Base-by-base conservation (phyloP, 2,888 invertebrate genomes). In the Drosophila buzzatii region DNA sequence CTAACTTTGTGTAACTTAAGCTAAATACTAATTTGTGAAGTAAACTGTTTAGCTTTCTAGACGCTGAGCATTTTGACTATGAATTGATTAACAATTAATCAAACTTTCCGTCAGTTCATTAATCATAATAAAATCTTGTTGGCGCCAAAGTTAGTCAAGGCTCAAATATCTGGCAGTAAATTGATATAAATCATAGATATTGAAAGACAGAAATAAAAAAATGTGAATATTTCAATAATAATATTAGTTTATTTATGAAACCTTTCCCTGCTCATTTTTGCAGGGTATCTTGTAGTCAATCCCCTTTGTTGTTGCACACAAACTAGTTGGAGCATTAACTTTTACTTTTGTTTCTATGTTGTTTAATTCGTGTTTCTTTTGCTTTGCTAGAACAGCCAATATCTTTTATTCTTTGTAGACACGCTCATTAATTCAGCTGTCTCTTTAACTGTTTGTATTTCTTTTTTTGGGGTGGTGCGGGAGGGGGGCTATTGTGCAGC, bases 361-460 rank as follows among this genome's bases (percentile, higher is more conserved):
- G 20, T 9, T 20, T 9, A n/a, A 27, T 49, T 64, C 52, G 23
- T 69, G 14, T 59, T 56, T 62, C 59, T 58, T 63, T 57, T 47
- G 16, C 41, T 49, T 60, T 39, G 23, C 23, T 39, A 52, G 63
- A 76, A 72, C 60, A 23, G 58, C 70, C 74, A 18, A 77, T 69
- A 77, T 70, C 61, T 76, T 76, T 76, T 67, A 76, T 76, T 63
- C 53, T 39, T 47, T 41, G 9, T 33, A 73, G 68, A 73, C 72
- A 76, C 23, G 57, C 64, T 76, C 76, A 76, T 76, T 76, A 76
- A 76, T 76, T 76, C 72, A 76, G 72, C 60, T 76, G 76, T 68
- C 76, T 76, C 31, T 42, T 63, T 57, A 61, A 47, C 68, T 51
- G 58, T 39, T 31, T 49, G 33, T 37, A 18, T 65, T 53, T 33